These are phyloP conservation scores for Nipponia nippon DNA, from an alignment of 2,113 vertebrate genomes.

Conservation along the genomic window DNA sequence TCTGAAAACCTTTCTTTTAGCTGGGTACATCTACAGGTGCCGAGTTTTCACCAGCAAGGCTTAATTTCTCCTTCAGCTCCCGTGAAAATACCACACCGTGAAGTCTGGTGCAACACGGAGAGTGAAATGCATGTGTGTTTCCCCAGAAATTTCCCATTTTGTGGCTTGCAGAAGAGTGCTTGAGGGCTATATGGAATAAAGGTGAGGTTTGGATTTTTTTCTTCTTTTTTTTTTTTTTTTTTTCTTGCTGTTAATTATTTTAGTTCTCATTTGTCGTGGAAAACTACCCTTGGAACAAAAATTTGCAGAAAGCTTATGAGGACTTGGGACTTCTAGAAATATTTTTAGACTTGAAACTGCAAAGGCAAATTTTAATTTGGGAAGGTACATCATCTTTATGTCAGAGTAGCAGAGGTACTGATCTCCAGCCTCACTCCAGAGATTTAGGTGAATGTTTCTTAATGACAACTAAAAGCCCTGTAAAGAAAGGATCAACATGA, in stretches of 20 bases:
- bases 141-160: neutral
- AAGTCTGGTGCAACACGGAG: neutral
- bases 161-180: neutral
- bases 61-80: neutral
- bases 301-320: neutral
- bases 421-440: neutral
- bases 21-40: neutral
- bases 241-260: neutral
- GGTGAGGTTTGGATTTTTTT: neutral
- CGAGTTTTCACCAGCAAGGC: neutral
- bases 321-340: neutral
- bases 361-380: neutral
- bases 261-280: neutral
- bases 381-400: neutral
- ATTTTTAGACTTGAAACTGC: neutral
- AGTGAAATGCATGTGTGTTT: fast-evolving
- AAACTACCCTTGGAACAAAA: neutral
- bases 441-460: neutral
- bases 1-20: neutral
- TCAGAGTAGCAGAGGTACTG: neutral
- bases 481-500: neutral
- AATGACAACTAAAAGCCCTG: neutral
- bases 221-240: no score
- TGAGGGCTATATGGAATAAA: neutral
- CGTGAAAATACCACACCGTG: neutral